These are phyloP conservation scores for Frankliniella fusca DNA, from an alignment of 2,888 invertebrate species.

Conservation along the genomic window DNA sequence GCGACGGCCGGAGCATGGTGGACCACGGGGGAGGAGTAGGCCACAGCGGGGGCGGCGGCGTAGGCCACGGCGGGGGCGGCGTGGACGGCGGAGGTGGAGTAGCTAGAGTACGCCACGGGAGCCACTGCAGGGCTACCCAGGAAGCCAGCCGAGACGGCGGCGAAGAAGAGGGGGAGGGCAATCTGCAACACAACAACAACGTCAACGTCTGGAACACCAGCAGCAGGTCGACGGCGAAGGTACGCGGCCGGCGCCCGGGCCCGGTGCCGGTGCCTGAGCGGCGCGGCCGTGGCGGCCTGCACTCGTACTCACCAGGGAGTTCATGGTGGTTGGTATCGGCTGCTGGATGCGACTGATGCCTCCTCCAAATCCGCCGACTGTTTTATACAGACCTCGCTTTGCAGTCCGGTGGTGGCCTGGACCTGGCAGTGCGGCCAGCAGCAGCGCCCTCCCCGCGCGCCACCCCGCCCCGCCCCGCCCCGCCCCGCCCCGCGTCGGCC, in stretches of 20 bases:
- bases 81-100: constrained; percentile 42
- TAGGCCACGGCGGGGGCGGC: constrained; percentile 45
- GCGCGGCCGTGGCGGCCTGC: background rate
- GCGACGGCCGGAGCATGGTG: background rate
- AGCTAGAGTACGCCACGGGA: constrained; percentile 43
- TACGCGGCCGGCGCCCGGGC: too few species aligned
- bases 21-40: background rate
- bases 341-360: constrained; percentile 7
- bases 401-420: background rate
- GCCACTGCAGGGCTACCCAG: constrained; percentile 46
- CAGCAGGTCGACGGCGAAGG: too few species aligned
- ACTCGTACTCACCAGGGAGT: constrained; percentile 9
- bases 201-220: background rate
- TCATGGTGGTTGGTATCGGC: background rate
- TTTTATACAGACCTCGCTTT: background rate
- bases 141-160: constrained; percentile 45
- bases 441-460: background rate
- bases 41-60: constrained; percentile 39
- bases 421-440: background rate
- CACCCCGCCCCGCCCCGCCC: background rate
- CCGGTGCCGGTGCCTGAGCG: too few species aligned
- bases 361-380: background rate
- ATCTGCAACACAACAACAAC: constrained; percentile 34
- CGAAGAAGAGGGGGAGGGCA: constrained; percentile 47
- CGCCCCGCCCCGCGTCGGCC: background rate